A percentile compares a stretch with the other conserved stretches of the same genome.
Evolutionary conservation across 1,140 invertebrate species (phyloP).

Genomic region (Pachypeltis micranthus): DNA sequence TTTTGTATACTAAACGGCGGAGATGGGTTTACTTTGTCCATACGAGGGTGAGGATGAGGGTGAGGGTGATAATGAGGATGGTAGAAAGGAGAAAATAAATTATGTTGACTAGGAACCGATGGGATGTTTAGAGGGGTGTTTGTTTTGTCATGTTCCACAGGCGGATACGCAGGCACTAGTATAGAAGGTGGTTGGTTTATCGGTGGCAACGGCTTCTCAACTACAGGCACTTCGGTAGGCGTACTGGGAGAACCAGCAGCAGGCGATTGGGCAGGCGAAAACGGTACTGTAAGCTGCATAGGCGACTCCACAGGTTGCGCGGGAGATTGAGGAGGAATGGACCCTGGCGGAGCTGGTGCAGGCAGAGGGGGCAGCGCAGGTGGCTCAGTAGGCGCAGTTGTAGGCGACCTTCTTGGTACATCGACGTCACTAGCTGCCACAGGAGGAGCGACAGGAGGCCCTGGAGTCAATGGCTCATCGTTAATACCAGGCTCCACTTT

Average conservation of each 20-base stretch:
- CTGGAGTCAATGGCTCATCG: not conserved
- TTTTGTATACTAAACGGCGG: slow-evolving; percentile 31
- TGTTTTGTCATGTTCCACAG: slow-evolving; percentile 24
- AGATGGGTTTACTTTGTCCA: slow-evolving; percentile 19
- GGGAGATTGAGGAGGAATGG: no score
- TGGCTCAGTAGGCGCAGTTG: not conserved
- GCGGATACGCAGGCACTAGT: slow-evolving; percentile 20
- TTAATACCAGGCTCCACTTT: slow-evolving; percentile 22
- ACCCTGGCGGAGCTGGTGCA: not conserved
- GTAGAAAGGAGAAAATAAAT: slow-evolving; percentile 25
- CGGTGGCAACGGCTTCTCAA: slow-evolving; percentile 16
- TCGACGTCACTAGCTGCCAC: slow-evolving; percentile 5
- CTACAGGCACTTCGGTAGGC: slow-evolving; percentile 1
- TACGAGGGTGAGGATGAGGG: slow-evolving; percentile 20
- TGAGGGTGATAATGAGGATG: slow-evolving; percentile 28
- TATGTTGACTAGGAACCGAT: slow-evolving; percentile 21
- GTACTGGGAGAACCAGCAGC: not conserved
- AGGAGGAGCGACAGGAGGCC: not conserved
- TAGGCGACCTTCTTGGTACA: slow-evolving; percentile 7
- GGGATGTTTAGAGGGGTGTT: slow-evolving; percentile 25
- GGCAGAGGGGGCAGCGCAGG: slow-evolving; percentile 9
- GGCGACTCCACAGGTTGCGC: no score
- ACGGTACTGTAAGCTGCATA: slow-evolving; percentile 24
- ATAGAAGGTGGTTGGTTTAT: slow-evolving; percentile 21
- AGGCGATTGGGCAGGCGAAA: slow-evolving; percentile 14